A percentile compares a stretch with the other conserved stretches of the same genome.
phyloP scores from a whole-genome alignment of 2,797 vertebrate genomes.

The Ctenopoma multispine region DNA sequence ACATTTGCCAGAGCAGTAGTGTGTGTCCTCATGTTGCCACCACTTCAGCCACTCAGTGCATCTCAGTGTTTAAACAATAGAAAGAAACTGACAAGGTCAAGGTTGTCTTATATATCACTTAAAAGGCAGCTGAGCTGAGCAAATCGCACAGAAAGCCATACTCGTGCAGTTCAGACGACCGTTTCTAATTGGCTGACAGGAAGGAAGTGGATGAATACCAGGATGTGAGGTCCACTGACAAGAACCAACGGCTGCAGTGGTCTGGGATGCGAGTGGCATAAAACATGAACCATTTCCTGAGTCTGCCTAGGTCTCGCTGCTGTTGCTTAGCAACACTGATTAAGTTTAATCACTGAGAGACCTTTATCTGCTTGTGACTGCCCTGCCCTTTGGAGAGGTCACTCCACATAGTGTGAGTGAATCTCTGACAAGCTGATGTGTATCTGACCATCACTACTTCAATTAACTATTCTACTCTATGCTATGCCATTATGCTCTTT shows the following conservation, averaged over 20 bases:
- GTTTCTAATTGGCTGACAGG: slow-evolving; percentile 68
- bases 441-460: slow-evolving; percentile 10
- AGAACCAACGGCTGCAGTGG: slow-evolving; percentile 34
- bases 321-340: slow-evolving; percentile 75
- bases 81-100: slow-evolving; percentile 56
- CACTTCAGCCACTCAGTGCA: slow-evolving; percentile 22
- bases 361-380: slow-evolving; percentile 60
- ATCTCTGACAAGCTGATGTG: slow-evolving; percentile 24
- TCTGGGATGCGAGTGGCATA: slow-evolving; percentile 45
- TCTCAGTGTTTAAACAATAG: slow-evolving; percentile 43
- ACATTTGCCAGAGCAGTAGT: slow-evolving; percentile 51
- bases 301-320: slow-evolving; percentile 43
- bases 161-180: background rate
- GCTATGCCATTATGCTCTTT: background rate
- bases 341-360: slow-evolving; percentile 56
- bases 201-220: slow-evolving; percentile 79
- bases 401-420: slow-evolving; percentile 30
- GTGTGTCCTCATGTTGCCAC: slow-evolving; percentile 16
- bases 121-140: slow-evolving; percentile 41
- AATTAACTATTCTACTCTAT: background rate
- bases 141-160: slow-evolving; percentile 25
- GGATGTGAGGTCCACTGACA: slow-evolving; percentile 71
- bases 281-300: slow-evolving; percentile 42
- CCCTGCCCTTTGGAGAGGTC: slow-evolving; percentile 64
- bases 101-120: slow-evolving; percentile 36